Conservation (phyloP, 2,113 vertebrate genomes). For the Microtus montanus region DNA sequence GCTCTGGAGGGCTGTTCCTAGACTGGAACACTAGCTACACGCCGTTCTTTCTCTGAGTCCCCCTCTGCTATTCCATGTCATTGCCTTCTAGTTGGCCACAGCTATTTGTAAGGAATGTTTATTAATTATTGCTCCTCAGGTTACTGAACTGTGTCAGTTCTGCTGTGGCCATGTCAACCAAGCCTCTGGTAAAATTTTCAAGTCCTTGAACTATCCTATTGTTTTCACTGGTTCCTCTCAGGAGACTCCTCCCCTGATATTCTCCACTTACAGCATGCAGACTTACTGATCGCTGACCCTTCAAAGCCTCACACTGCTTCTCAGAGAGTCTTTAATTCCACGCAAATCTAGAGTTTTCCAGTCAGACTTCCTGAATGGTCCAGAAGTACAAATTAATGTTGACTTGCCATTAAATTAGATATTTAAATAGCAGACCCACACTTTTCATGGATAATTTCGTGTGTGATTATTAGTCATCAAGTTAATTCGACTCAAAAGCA, state of each 20-base stretch:
- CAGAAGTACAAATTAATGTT: constrained; percentile 38
- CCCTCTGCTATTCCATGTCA: background rate
- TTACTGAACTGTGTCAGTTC: background rate
- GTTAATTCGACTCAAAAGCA: constrained; percentile 9
- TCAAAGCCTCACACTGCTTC: background rate
- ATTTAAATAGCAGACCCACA: background rate
- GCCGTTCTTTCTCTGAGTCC: background rate
- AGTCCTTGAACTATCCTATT: background rate
- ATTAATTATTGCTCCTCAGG: background rate
- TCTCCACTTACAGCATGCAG: background rate
- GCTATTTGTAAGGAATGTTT: background rate
- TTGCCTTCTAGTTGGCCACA: background rate
- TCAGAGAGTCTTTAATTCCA: background rate
- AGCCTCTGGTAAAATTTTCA: no score
- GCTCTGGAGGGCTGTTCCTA: background rate
- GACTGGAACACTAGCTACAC: background rate
- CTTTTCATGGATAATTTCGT: constrained; percentile 45
- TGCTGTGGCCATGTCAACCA: no score
- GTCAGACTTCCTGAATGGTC: background rate
- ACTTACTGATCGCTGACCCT: background rate
- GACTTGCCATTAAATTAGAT: constrained; percentile 55
- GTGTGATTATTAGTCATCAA: background rate
- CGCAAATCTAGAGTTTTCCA: background rate
- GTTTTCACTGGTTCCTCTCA: background rate
- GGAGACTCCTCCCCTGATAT: background rate